A percentile compares a stretch with the other conserved stretches of the same genome.
Conservation (phyloP, 1,140 invertebrate species). For the Macrobrachium rosenbergii region DNA sequence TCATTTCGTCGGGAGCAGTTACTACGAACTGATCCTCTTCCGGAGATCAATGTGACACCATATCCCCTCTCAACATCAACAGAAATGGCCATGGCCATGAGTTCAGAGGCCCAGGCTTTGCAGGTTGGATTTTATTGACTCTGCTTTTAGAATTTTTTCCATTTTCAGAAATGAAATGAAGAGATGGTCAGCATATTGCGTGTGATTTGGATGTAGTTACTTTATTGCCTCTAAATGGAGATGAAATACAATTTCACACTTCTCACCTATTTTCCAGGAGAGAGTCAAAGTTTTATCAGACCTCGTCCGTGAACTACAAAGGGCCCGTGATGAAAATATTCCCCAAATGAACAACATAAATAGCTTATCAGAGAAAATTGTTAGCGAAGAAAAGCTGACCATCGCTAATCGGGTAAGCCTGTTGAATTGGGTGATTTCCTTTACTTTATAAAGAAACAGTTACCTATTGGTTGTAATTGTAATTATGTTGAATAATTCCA, state of each 20-base stretch:
- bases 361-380: conserved; percentile 68
- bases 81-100: conserved; percentile 67
- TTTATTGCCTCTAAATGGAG: background rate
- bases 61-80: conserved; percentile 66
- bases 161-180: background rate
- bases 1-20: conserved; percentile 57
- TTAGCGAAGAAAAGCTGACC: conserved; percentile 68
- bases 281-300: conserved; percentile 82
- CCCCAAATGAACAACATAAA: conserved; percentile 67
- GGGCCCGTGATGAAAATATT: conserved; percentile 76
- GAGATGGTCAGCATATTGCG: background rate
- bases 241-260: background rate
- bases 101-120: conserved; percentile 80
- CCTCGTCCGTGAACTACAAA: conserved; percentile 84
- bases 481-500: no score
- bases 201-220: conserved; percentile 4
- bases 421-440: background rate
- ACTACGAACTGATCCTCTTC: conserved; percentile 48
- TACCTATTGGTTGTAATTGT: no score
- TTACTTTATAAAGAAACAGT: background rate
- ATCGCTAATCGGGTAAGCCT: conserved; percentile 66
- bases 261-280: conserved; percentile 74
- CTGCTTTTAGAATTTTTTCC: background rate
- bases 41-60: conserved; percentile 64
- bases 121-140: conserved; percentile 73